Evolutionary conservation across 2,888 invertebrate genomes (phyloP), one percentile per base, ranked within the genome.

Genomic region (Xestobium rufovillosum): DNA sequence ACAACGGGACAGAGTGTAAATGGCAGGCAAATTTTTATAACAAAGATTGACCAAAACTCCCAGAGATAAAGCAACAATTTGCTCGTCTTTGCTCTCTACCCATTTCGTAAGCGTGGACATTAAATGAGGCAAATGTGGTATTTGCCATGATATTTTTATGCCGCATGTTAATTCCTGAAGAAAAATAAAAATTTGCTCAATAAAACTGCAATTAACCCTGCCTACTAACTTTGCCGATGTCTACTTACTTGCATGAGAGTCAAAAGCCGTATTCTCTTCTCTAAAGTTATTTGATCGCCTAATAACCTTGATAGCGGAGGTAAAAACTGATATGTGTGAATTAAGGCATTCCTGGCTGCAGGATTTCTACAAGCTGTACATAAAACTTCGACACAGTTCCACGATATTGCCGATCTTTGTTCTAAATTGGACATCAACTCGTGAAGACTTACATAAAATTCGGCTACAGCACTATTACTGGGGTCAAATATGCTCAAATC

Each of bases 131-230:
- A 87, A 66, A 58, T 85, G 80, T 0, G 84, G 80, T 52, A 86
- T 83, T 58, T 84, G 83, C 84, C 85, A 86, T 4, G 75, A 76
- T 14, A 87, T 82, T 57, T 77, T 78, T 11, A 85, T 80, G 15
- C 85, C 85, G 50, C 83, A 84, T 0, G 85, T 82, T 39, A 87
- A 68, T 54, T 84, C 83, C 73, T 84, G 65, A 23, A 68, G 66
- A 31, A 41, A 15, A 35, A 12, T 38, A 26, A 14, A 34, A 14
- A 4, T 29, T 16, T n/a, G 12, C 9, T 23, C 8, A 23, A 23
- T 8, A 28, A 28, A 28, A 8, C 11, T 28, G 8, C 11, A 28
- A 28, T 11, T n/a, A 6, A 9, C 6, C 11, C 11, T 28, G n/a
- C n/a, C n/a, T n/a, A n/a, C n/a, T n/a, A n/a, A n/a, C n/a, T n/a